phyloP scores from a whole-genome alignment of 2,797 vertebrate species.

The Hoplostethus mediterraneus region DNA sequence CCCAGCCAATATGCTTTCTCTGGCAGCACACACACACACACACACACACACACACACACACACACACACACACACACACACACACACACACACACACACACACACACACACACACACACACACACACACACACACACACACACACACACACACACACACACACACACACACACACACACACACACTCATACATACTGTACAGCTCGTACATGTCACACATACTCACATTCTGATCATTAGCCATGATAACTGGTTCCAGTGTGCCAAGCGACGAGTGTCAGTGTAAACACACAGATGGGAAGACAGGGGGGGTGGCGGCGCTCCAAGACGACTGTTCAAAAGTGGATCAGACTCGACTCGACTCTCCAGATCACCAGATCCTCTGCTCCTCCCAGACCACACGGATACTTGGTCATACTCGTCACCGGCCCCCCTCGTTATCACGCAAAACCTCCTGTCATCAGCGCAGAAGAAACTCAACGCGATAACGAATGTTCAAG shows the following conservation, averaged over 20 bases:
- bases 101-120: slow-evolving; percentile 43
- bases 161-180: slow-evolving; percentile 1
- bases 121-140: slow-evolving; percentile 6
- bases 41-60: slow-evolving; percentile 30
- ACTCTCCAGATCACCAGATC: slow-evolving; percentile 43
- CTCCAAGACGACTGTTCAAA: slow-evolving; percentile 68
- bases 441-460: slow-evolving; percentile 22
- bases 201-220: slow-evolving; percentile 50
- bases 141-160: slow-evolving; percentile 48
- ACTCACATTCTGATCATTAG: slow-evolving; percentile 72
- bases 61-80: slow-evolving; percentile 36
- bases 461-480: slow-evolving; percentile 31
- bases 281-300: slow-evolving; percentile 82
- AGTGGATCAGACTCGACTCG: slow-evolving; percentile 54
- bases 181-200: slow-evolving; percentile 22
- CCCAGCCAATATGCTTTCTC: slow-evolving; percentile 78
- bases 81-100: slow-evolving; percentile 18
- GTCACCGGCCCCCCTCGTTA: slow-evolving; percentile 15
- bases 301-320: slow-evolving; percentile 65
- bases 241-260: slow-evolving; percentile 70
- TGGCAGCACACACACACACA: slow-evolving; percentile 66
- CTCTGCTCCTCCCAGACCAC: slow-evolving; percentile 6
- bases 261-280: slow-evolving; percentile 74
- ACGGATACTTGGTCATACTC: slow-evolving; percentile 14
- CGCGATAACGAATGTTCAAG: slow-evolving; percentile 53